These are phyloP conservation scores for Rutilus rutilus DNA, from an alignment of 2,113 vertebrate species.

Conservation along the genomic window DNA sequence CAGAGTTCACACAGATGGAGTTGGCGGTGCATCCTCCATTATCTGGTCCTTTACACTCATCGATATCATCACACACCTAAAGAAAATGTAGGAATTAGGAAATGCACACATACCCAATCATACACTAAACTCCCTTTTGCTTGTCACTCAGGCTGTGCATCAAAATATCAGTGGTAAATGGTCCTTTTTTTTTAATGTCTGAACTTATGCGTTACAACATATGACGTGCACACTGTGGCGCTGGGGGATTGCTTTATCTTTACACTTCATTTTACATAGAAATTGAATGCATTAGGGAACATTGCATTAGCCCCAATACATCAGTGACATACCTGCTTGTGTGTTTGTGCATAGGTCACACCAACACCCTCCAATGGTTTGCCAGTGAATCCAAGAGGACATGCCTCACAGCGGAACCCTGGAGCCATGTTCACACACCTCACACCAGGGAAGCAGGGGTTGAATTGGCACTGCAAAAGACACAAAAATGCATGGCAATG, in stretches of 20 bases:
- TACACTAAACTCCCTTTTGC: too few relatives aligned
- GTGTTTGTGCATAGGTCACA: conserved; percentile 82
- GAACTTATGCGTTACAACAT: background rate
- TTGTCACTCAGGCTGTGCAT: background rate
- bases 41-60: conserved; percentile 86
- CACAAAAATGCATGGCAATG: conserved; percentile 29
- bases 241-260: background rate
- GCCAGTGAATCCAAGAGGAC: conserved; percentile 87
- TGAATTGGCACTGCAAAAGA: conserved; percentile 87
- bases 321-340: conserved; percentile 86
- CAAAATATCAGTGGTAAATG: background rate
- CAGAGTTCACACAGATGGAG: conserved; percentile 91
- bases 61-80: conserved; percentile 84
- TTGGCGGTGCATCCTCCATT: conserved; percentile 88
- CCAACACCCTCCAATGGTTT: conserved; percentile 85
- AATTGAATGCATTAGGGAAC: background rate
- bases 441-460: conserved; percentile 93
- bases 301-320: background rate
- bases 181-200: background rate
- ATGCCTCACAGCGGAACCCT: conserved; percentile 90
- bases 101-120: background rate
- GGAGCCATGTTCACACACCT: conserved; percentile 90
- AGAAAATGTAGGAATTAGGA: background rate
- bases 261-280: background rate
- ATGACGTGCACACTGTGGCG: background rate